Percentiles rank a stretch among this genome's conserved stretches.
Conservation (phyloP, 2,113 vertebrate species). For the Chloroceryle aenea region DNA sequence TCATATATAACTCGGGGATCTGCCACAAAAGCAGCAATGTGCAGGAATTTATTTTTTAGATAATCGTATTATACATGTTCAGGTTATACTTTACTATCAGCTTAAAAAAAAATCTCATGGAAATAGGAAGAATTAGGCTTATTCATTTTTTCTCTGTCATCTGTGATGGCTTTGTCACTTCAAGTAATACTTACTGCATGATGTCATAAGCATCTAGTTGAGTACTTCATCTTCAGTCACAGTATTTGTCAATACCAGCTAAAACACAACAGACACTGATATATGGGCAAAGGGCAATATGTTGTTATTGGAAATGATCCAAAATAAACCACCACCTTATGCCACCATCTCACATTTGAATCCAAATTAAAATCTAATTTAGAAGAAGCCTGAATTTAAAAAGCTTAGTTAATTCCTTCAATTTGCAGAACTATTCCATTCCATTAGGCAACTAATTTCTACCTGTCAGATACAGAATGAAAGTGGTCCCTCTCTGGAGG, state of each 20-base stretch:
- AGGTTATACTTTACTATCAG: neutral
- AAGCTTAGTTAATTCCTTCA: conserved; percentile 83
- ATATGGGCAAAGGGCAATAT: neutral
- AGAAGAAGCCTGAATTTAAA: conserved; percentile 74
- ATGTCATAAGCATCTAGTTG: neutral
- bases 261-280: neutral
- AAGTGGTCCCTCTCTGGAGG: conserved; percentile 78
- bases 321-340: conserved; percentile 57
- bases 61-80: neutral
- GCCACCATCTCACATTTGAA: conserved; percentile 68
- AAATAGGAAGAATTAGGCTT: neutral
- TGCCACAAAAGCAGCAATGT: neutral
- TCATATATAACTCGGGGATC: neutral
- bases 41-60: neutral
- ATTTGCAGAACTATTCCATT: conserved; percentile 87
- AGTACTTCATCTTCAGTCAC: neutral
- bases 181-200: neutral
- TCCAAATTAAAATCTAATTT: conserved; percentile 89
- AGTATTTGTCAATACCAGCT: neutral
- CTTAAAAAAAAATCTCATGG: neutral
- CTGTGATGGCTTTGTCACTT: neutral
- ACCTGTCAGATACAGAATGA: conserved; percentile 83
- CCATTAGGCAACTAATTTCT: conserved; percentile 90
- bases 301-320: conserved; percentile 64
- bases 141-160: neutral